Base-by-base conservation (phyloP, 2,888 invertebrate species). In the Drosophila ustulata region DNA sequence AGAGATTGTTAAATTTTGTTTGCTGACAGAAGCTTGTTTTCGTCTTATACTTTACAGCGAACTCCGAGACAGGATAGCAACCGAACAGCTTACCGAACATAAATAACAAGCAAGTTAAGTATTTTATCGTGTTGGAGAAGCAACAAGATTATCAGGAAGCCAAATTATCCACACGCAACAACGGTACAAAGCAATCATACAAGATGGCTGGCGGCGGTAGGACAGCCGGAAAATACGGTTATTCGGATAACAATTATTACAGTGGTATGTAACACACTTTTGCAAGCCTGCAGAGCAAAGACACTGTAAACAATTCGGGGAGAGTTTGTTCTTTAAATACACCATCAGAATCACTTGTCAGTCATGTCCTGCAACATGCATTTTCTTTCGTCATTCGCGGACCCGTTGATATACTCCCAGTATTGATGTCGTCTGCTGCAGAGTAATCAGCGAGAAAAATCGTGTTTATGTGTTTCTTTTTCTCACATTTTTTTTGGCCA, bases 181-280 rank as follows among this genome's bases (percentile, higher is more conserved):
- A 59, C 57, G 58, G 63, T 66, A 70, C 72, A 75, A 66, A 71
- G 64, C 43, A 73, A 61, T 59, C 47, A 45, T 66, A 28, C 78
- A 90, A 80, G 72, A 92, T 92, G 93, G 94, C 95, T 73, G 95
- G 94, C 52, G 95, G 96, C 62, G 96, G 96, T 72, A 94, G 96
- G 81, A 96, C 96, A 75, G 96, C 96, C 74, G 96, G 96, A 79
- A 96, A 96, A 93, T 95, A 96, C 92, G 96, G 96, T 67, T 95
- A 95, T 81, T 95, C 95, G 92, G 95, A 95, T 88, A 95, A 95
- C 88, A 95, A 95, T 92, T 95, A 95, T 90, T 95, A 94, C 92
- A 95, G 95, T 93, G 95, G 96, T 96, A 93, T 94, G 94, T 92
- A 65, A 67, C 43, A 26, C 30, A 64, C 47, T 58, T 32, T 47